phyloP scores from a whole-genome alignment of 2,113 vertebrate species.

The Nestor notabilis region DNA sequence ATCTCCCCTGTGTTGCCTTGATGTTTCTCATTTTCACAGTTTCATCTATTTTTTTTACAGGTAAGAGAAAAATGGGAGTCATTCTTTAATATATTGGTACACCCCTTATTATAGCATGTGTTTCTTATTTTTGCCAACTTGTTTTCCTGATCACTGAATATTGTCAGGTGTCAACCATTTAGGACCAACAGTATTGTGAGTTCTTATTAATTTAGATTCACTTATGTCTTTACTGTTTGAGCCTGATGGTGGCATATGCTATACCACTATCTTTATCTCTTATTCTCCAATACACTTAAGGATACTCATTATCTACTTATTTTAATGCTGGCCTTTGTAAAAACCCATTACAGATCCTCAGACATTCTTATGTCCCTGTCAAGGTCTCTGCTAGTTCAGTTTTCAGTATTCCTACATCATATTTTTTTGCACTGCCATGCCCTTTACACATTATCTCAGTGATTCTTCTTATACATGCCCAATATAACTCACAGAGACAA shows the following conservation, averaged over 20 bases:
- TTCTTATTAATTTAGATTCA: background rate
- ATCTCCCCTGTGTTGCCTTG: background rate
- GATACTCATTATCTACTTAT: background rate
- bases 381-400: constrained; percentile 1
- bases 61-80: background rate
- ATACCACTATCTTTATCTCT: background rate
- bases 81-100: background rate
- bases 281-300: background rate
- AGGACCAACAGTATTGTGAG: background rate
- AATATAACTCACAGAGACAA: background rate
- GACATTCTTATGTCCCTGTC: background rate
- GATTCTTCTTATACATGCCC: background rate
- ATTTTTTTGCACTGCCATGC: background rate
- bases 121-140: background rate
- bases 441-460: constrained; percentile 3
- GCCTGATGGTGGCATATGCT: background rate
- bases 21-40: background rate
- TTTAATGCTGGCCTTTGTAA: background rate
- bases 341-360: constrained; percentile 2
- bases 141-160: background rate
- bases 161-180: background rate
- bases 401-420: background rate
- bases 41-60: background rate
- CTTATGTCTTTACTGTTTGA: background rate
- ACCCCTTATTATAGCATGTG: background rate